Evolutionary conservation across 2,888 invertebrate genomes (phyloP), one percentile per base, ranked within the genome.

Genomic region (Papilio gigon): DNA sequence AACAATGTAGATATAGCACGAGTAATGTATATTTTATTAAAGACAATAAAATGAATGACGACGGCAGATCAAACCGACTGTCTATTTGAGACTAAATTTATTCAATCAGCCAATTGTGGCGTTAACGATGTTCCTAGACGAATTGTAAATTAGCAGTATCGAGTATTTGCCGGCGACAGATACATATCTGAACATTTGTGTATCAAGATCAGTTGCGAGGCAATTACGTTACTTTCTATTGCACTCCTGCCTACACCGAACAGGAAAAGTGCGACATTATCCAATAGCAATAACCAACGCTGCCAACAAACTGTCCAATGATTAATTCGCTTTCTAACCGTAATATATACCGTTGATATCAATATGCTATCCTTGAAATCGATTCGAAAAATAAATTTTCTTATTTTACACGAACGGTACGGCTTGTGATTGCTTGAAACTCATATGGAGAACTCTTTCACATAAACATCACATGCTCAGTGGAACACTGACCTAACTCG

Each of bases 221-320:
- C 68, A 77, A 76, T 77, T 76, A 75, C 72, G 47, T 58, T 70
- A 71, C 80, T 80, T 80, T 80, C 80, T 79, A 78, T 71, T 70
- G 65, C 68, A 70, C 74, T 75, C 75, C 78, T 75, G 70, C 71
- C 50, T 65, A 70, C 66, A 20, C 62, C 37, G 53, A 59, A 50
- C 70, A 76, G 77, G 77, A 77, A 77, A 73, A 69, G 42, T 53
- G 25, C 17, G 20, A 20, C 22, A 64, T 64, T 63, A 63, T 9
- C 33, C 11, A 14, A 53, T 61, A 47, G 53, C 25, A 67, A 62
- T 65, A 50, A 33, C 14, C 40, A 25, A 65, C 20, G 58, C 25
- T 33, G 56, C 33, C 60, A 44, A 64, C 44, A 44, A 42, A 47
- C 47, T 50, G 33, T 25, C 22, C 61, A 37, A 50, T 66, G 35